Conservation (phyloP, 2,113 vertebrate genomes). For the Hystrix cristata region DNA sequence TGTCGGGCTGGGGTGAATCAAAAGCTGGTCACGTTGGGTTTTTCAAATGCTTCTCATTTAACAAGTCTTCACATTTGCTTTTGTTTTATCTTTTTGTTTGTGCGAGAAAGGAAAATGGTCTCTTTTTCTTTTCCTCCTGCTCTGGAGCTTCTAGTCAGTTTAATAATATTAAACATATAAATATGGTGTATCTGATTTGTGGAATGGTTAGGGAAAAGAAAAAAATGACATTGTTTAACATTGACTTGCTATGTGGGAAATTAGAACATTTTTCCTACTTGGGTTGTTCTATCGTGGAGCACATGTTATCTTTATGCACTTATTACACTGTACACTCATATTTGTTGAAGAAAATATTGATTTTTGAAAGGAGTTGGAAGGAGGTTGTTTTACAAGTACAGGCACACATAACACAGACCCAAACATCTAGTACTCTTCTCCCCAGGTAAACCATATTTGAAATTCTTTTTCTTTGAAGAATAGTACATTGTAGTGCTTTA, state of each 20-base stretch:
- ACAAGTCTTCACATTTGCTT: constrained; percentile 70
- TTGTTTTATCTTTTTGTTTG: constrained; percentile 75
- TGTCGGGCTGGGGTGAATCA: constrained; percentile 81
- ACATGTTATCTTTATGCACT: constrained; percentile 55
- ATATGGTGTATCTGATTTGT: constrained; percentile 65
- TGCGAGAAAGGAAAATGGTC: constrained; percentile 68
- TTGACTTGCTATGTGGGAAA: constrained; percentile 70
- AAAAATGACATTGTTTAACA: constrained; percentile 75
- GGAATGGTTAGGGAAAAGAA: constrained; percentile 39
- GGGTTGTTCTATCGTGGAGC: constrained; percentile 44
- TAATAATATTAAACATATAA: constrained; percentile 69
- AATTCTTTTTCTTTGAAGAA: constrained; percentile 64
- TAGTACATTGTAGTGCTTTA: constrained; percentile 69
- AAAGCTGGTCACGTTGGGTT: constrained; percentile 77
- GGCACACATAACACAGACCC: neutral
- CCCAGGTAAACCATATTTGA: constrained; percentile 68
- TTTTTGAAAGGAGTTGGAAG: constrained; percentile 78
- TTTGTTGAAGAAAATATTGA: constrained; percentile 64
- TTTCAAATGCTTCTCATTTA: constrained; percentile 77
- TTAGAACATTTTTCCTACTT: constrained; percentile 48
- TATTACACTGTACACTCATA: constrained; percentile 51
- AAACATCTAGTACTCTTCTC: constrained; percentile 54
- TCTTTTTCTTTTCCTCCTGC: constrained; percentile 39
- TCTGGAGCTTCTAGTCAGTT: constrained; percentile 60
- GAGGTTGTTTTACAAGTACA: constrained; percentile 61